phyloP scores from a whole-genome alignment of 2,797 vertebrate species.

The Nyctibius grandis region DNA sequence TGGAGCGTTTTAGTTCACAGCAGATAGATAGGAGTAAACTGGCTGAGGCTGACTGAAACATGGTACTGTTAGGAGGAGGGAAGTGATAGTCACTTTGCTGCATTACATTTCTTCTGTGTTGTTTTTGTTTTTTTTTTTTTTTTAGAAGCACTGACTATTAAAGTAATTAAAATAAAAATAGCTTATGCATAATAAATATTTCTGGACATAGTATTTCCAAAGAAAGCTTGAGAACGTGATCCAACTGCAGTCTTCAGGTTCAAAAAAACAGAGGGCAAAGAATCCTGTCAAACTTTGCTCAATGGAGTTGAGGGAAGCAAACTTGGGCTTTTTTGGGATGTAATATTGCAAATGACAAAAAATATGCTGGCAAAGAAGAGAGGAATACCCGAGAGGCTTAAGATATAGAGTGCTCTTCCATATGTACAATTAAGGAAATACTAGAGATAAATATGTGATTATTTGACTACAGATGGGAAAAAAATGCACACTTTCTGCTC shows the following conservation, averaged over 20 bases:
- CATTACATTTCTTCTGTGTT: rapidly evolving
- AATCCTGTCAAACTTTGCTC: not conserved
- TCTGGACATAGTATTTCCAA: not conserved
- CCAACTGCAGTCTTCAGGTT: not conserved
- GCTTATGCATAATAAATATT: not conserved
- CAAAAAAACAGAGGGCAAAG: not conserved
- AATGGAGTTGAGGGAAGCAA: not conserved
- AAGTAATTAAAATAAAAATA: not conserved
- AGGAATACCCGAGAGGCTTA: not conserved
- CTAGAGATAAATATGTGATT: not conserved
- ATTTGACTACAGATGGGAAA: not conserved
- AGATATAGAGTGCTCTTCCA: not conserved
- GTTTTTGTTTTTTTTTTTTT: rapidly evolving
- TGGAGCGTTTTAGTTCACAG: not conserved
- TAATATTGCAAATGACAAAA: not conserved
- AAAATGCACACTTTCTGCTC: rapidly evolving
- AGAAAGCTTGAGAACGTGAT: not conserved
- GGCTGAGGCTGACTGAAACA: not conserved
- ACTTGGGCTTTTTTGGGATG: not conserved
- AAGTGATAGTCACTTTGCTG: not conserved
- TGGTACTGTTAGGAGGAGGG: not conserved
- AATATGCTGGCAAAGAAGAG: not conserved
- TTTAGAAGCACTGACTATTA: not conserved
- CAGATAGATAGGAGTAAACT: not conserved
- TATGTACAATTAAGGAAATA: not conserved